phyloP scores from a whole-genome alignment of 64 coral and sea anemone species.

The Stichodactyla mertensii region DNA sequence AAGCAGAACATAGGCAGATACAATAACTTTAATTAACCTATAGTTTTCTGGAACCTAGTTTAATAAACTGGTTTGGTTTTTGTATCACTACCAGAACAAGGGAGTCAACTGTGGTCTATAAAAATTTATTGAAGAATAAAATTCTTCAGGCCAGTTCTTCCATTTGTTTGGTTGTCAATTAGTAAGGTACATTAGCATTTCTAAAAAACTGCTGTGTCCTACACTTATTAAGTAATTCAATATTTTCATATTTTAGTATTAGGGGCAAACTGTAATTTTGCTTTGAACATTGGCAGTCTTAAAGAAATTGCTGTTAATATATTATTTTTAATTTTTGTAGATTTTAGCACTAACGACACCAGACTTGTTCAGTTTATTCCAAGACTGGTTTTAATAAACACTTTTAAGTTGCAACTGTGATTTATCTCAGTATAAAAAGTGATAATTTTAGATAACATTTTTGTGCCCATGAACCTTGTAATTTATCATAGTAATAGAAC shows the following conservation, averaged over 20 bases:
- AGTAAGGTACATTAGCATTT: too few relatives aligned
- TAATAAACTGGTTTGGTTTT: not conserved
- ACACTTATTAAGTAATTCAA: too few relatives aligned
- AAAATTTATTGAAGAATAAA: not conserved
- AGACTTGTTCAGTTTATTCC: not conserved
- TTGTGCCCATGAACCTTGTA: too few relatives aligned
- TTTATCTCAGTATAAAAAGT: not conserved
- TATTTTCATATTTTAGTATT: not conserved
- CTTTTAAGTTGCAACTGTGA: not conserved
- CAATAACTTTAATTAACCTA: too few relatives aligned
- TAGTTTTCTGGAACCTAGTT: not conserved
- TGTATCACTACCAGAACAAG: not conserved
- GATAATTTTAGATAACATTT: too few relatives aligned
- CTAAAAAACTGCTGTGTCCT: too few relatives aligned
- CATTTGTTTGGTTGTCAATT: too few relatives aligned
- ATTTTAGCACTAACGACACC: not conserved
- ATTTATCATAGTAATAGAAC: too few relatives aligned
- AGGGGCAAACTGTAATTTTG: not conserved
- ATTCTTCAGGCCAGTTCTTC: not conserved
- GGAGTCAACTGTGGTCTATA: not conserved
- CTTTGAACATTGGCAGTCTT: not conserved
- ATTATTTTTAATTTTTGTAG: conserved; percentile 4
- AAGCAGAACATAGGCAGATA: too few relatives aligned
- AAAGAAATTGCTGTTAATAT: not conserved
- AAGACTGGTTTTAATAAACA: not conserved